phyloP scores from a whole-genome alignment of 2,888 invertebrate genomes.

The Drosophila imparisetae region DNA sequence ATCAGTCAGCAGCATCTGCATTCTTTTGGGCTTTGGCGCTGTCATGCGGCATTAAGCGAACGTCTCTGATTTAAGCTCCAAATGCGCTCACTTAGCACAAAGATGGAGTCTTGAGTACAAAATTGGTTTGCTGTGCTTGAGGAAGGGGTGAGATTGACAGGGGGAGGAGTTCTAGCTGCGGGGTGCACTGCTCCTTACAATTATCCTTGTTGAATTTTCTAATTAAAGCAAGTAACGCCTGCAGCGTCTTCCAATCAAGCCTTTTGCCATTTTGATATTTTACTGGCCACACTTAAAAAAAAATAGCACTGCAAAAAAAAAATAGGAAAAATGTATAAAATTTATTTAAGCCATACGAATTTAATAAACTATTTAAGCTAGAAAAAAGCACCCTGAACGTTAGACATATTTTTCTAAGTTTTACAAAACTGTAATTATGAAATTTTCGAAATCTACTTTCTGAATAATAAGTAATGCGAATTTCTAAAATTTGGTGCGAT shows the following conservation, averaged over 20 bases:
- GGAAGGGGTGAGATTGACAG: not conserved
- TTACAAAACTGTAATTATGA: no score
- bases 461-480: not conserved
- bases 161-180: not conserved
- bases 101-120: constrained; percentile 59
- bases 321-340: no score
- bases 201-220: constrained; percentile 30
- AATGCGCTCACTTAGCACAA: constrained; percentile 47
- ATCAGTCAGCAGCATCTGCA: constrained; percentile 33
- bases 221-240: constrained; percentile 55
- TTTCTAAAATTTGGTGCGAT: not conserved
- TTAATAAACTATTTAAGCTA: no score
- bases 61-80: constrained; percentile 52
- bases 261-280: constrained; percentile 7
- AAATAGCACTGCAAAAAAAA: not conserved
- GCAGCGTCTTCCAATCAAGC: constrained; percentile 34
- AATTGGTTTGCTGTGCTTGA: constrained; percentile 64
- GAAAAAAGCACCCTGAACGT: no score
- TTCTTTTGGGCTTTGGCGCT: constrained; percentile 26
- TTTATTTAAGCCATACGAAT: no score
- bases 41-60: constrained; percentile 39
- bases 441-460: not conserved
- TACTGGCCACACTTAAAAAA: not conserved
- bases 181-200: not conserved
- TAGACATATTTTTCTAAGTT: no score